Evolutionary conservation across 2,888 invertebrate genomes (phyloP), one percentile per base, ranked within the genome.

Genomic region (Caenorhabditis macrosperma): DNA sequence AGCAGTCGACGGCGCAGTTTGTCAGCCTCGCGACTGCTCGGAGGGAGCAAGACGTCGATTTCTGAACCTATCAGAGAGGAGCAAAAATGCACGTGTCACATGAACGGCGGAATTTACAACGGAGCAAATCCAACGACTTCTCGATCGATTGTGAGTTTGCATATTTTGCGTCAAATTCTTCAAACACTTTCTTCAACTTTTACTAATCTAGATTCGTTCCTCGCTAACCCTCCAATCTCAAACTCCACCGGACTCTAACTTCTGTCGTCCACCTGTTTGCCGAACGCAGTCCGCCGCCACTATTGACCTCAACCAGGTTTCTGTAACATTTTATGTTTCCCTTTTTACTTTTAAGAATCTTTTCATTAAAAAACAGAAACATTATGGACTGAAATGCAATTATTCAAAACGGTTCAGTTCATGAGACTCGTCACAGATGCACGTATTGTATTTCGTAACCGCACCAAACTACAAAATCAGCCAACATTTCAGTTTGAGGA

Each of bases 261-360:
- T 72, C 54, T 55, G 59, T 41, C 63, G 68, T 20, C 64, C 68
- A 9, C 64, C 83, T 44, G 80, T 84, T 44, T 71, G 75, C 60
- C 81, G 85, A 44, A 82, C 82, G n/a, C 76, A 82, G 35, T 85
- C 85, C 9, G 78, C 85, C n/a, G 82, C 83, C 9, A 78, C 81
- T 10, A 84, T 85, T 57, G 82, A 85, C 68, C 72, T 82, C 57
- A 76, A 82, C 12, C 78, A 78, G 75, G 78, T 78, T 38, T 52
- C n/a, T 52, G 6, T 28, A 7, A 54, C 46, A 38, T 50, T 50
- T 46, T 71, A 52, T 20, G 59, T 41, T 30, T 64, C 9, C 17
- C 6, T 52, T 48, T 15, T 12, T 33, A n/a, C n/a, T n/a, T n/a
- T n/a, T n/a, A n/a, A n/a, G n/a, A n/a, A n/a, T n/a, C n/a, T n/a